Evolutionary conservation across 2,113 vertebrate species (phyloP), one percentile per base, ranked within the genome.

Genomic region (Melozone crissalis): DNA sequence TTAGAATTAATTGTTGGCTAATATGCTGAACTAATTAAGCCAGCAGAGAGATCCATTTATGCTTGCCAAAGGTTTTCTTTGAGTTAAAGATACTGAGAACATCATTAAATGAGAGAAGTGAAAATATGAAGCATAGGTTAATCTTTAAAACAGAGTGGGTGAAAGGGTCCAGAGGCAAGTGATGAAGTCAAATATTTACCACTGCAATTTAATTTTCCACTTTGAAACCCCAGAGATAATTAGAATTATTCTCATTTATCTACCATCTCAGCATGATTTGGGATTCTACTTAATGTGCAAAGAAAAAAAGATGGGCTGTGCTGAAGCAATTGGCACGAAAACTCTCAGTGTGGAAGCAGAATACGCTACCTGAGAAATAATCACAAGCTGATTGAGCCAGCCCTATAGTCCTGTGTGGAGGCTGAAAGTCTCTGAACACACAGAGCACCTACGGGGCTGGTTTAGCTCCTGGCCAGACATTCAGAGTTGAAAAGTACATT

Each of bases 171-270:
- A 92, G 68, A 94, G 65, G 76, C 92, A 93, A 96, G 72, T 57
- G 65, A 68, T 71, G 52, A 93, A 94, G 85, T 96, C 90, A 94
- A 96, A 97, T 96, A 96, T 97, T 96, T 96, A 97, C 92, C 85
- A 92, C 73, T 78, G 59, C 84, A 90, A 86, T 97, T 96, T 94
- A 90, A 96, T 96, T 94, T 97, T 94, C 93, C 73, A 78, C 90
- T 93, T 90, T 93, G 85, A 95, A 94, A 94, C 68, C 54, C 52
- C 55, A 90, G 52, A 95, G 92, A 89, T 97, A 96, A 97, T 95
- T 92, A 88, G 89, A 95, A 85, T 94, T 85, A 91, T 91, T 95
- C 81, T 93, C 82, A 92, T 92, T 96, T 94, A 65, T 95, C 90
- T 96, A 46, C 47, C 63, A 77, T 80, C 72, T 94, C 90, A 88